Evolutionary conservation across 1,140 invertebrate genomes (phyloP), one percentile per base, ranked within the genome.

Genomic region (Cotesia vestalis): DNA sequence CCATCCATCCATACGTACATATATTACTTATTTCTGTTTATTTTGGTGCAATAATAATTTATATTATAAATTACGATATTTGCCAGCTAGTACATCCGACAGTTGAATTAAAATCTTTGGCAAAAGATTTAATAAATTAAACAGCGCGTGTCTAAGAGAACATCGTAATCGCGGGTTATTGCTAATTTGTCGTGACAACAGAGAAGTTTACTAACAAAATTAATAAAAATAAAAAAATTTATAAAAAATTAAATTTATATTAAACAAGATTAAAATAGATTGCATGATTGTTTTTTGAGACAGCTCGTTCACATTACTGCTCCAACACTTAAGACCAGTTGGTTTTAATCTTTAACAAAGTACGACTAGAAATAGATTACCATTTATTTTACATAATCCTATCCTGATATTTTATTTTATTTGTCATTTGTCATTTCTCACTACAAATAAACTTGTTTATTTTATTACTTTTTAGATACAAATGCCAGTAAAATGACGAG

Each of bases 401-500:
- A n/a, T n/a, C 8, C 38, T 34, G 34, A 55, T 40, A 12, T 20
- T 51, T 11, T 66, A 14, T 8, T 66, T 69, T 11, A 5, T 40
- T 40, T 40, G 5, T 40, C 38, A 8, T 40, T 40, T 40, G 38
- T 40, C 38, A 40, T 40, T 40, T 40, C 5, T 40, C 38, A 5
- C 9, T 9, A 40, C 9, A 57, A 63, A 73, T 64, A 68, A 27
- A 27, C 27, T 27, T 27, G 27, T 27, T 27, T 38, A 38, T 53
- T 71, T 36, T 53, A 69, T 55, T 14, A 64, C 72, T 35, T 74
- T 71, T 4, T 73, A 75, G 75, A 34, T 72, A 69, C 77, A 74
- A 77, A 83, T 84, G 82, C 76, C 62, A 61, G 68, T 60, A 79
- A 72, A 73, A 90, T 89, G 88, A 88, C 88, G 80, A 88, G 88